Percentiles rank a stretch among this genome's conserved stretches.
Conservation (phyloP, 1,140 invertebrate species). For the Nymphalis io region DNA sequence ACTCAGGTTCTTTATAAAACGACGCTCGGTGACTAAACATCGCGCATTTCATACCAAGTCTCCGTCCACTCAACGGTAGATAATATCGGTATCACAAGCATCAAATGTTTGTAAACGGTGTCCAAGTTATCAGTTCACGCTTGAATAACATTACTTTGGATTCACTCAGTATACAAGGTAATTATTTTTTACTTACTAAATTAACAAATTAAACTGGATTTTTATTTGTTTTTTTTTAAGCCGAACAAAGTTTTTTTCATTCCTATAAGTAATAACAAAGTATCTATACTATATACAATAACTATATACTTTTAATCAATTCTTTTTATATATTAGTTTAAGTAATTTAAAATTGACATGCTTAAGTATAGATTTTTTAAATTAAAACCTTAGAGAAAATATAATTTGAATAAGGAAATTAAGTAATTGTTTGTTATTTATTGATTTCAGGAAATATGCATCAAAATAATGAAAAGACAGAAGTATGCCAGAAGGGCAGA, state of each 20-base stretch:
- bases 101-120: conserved; percentile 69
- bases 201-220: too few relatives aligned
- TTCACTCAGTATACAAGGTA: conserved; percentile 52
- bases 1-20: conserved; percentile 70
- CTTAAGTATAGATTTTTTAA: too few relatives aligned
- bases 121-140: conserved; percentile 58
- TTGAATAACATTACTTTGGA: conserved; percentile 63
- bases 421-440: conserved; percentile 1
- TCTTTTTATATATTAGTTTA: too few relatives aligned
- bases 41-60: conserved; percentile 52
- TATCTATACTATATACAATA: too few relatives aligned
- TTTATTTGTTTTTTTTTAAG: too few relatives aligned
- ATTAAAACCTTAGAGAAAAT: not conserved
- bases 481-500: conserved; percentile 53
- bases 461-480: conserved; percentile 62
- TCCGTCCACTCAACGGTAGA: conserved; percentile 38
- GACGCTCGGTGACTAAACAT: conserved; percentile 36
- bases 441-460: conserved; percentile 69
- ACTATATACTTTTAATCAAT: too few relatives aligned
- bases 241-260: too few relatives aligned
- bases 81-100: conserved; percentile 18
- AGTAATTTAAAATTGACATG: too few relatives aligned
- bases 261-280: too few relatives aligned
- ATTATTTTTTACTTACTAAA: conserved; percentile 14
- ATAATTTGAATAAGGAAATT: not conserved